These are phyloP conservation scores for Erythrolamprus reginae DNA, from an alignment of 2,113 vertebrate genomes.

Conservation along the genomic window DNA sequence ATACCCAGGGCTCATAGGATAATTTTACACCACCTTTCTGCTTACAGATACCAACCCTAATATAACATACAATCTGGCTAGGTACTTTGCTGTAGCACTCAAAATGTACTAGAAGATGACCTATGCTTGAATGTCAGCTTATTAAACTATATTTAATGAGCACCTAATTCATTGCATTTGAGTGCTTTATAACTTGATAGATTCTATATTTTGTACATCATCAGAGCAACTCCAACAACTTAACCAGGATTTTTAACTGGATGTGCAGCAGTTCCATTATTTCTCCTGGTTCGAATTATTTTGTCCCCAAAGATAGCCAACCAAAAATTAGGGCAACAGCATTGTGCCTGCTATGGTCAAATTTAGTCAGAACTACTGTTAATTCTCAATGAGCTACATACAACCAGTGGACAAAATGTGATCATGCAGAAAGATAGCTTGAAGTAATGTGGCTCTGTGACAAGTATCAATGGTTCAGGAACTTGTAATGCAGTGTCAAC, in stretches of 20 bases:
- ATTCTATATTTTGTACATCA: background rate
- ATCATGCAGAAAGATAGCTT: conserved; percentile 4
- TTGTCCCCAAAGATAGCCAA: background rate
- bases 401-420: conserved; percentile 12
- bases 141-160: background rate
- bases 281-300: background rate
- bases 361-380: background rate
- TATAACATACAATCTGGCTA: background rate
- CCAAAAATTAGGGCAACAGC: background rate
- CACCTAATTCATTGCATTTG: background rate
- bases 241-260: background rate
- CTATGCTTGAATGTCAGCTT: background rate
- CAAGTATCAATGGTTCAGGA: conserved; percentile 48
- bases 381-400: background rate
- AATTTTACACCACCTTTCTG: background rate
- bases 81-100: background rate
- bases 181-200: background rate
- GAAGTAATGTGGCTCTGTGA: conserved; percentile 46
- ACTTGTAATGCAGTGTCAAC: conserved; percentile 46
- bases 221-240: background rate
- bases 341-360: background rate
- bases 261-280: background rate
- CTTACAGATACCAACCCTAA: background rate
- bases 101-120: background rate
- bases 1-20: background rate